A percentile compares a stretch with the other conserved stretches of the same genome.
phyloP scores from a whole-genome alignment of 2,113 vertebrate species.

The Zapornia atra region DNA sequence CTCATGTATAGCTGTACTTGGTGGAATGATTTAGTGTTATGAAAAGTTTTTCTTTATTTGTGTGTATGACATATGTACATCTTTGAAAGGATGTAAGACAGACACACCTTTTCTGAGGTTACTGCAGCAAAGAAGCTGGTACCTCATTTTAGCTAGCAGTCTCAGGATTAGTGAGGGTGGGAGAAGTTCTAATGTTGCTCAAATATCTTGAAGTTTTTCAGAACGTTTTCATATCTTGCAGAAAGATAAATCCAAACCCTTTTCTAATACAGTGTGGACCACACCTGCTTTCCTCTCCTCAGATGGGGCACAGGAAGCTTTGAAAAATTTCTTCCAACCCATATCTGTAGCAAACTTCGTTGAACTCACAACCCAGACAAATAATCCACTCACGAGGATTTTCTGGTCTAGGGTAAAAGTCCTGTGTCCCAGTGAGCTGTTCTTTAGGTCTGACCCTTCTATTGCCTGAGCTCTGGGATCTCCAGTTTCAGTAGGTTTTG shows the following conservation, averaged over 20 bases:
- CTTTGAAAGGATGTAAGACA: background rate
- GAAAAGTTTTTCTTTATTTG: background rate
- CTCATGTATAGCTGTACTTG: background rate
- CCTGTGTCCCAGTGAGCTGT: background rate
- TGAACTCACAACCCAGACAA: background rate
- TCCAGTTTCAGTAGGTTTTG: background rate
- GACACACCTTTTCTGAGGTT: background rate
- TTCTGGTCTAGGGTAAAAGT: background rate
- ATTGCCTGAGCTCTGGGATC: background rate
- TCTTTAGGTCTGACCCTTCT: background rate
- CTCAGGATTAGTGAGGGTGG: background rate
- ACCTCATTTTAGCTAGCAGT: background rate
- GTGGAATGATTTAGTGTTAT: background rate
- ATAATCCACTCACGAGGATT: background rate
- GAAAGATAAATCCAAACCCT: background rate
- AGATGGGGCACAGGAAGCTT: background rate
- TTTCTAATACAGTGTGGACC: background rate
- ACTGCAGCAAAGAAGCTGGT: background rate
- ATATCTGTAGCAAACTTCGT: background rate
- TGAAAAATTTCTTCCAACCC: background rate
- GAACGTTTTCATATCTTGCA: background rate
- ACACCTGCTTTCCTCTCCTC: background rate
- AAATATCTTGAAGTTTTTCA: background rate
- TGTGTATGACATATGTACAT: accelerated
- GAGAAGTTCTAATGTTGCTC: background rate